These are phyloP conservation scores for Trematomus bernacchii DNA, from an alignment of 2,797 vertebrate genomes.

Conservation along the genomic window DNA sequence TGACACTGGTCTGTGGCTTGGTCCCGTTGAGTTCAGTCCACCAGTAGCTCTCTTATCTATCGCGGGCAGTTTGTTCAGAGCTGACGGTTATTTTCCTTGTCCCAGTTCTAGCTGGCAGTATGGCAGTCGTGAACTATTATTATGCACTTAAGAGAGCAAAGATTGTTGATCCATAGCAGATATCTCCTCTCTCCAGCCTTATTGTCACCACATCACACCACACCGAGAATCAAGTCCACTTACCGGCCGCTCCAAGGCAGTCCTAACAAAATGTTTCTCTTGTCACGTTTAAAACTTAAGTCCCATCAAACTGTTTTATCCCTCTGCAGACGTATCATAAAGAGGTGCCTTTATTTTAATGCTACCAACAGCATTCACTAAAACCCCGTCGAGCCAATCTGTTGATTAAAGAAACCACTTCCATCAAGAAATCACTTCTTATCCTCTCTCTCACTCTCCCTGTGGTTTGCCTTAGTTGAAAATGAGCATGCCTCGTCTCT, in stretches of 20 bases:
- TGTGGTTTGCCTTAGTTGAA: constrained; percentile 59
- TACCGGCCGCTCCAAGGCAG: constrained; percentile 49
- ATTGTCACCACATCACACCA: constrained; percentile 76
- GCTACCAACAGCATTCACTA: constrained; percentile 41
- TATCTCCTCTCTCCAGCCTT: constrained; percentile 85
- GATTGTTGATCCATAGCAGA: constrained; percentile 77
- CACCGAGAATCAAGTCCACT: constrained; percentile 59
- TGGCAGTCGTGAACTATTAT: constrained; percentile 74
- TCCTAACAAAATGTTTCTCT: constrained; percentile 33
- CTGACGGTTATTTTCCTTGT: constrained; percentile 50
- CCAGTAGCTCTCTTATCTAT: constrained; percentile 85
- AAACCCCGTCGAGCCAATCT: constrained; percentile 37
- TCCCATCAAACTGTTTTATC: constrained; percentile 49
- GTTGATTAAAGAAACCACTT: constrained; percentile 33
- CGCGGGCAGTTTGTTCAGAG: constrained; percentile 71
- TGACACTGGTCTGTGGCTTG: constrained; percentile 83
- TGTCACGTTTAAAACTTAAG: constrained; percentile 20
- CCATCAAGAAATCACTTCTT: not conserved
- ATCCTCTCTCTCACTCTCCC: constrained; percentile 27
- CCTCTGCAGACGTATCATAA: constrained; percentile 61
- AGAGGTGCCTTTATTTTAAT: constrained; percentile 84
- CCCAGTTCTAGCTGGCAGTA: constrained; percentile 70
- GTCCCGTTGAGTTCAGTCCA: constrained; percentile 86
- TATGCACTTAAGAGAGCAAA: constrained; percentile 83
- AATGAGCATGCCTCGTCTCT: constrained; percentile 44